phyloP scores from a whole-genome alignment of 2,888 invertebrate species.

The Tenodera sinensis region DNA sequence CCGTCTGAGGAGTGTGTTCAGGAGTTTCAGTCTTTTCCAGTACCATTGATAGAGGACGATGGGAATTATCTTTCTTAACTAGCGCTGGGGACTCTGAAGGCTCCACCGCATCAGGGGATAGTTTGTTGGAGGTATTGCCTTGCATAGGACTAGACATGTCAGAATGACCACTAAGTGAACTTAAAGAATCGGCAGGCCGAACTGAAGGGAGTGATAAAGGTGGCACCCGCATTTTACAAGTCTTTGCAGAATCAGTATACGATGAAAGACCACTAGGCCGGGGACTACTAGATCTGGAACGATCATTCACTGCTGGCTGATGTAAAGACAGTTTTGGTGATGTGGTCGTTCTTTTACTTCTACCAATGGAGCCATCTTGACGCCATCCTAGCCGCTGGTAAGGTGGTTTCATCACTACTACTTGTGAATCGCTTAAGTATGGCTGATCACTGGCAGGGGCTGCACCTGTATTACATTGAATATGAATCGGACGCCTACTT shows the following conservation, averaged over 20 bases:
- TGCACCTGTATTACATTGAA: conserved; percentile 40
- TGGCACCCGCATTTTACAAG: conserved; percentile 20
- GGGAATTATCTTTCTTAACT: conserved; percentile 21
- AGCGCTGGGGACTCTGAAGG: conserved; percentile 10
- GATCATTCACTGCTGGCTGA: conserved; percentile 6
- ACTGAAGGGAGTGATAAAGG: conserved; percentile 17
- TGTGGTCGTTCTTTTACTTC: not conserved
- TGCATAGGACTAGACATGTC: conserved; percentile 28
- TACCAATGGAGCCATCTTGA: conserved; percentile 17
- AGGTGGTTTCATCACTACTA: conserved; percentile 37
- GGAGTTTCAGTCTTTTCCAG: conserved; percentile 36
- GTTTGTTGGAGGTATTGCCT: not conserved
- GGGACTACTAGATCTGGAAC: conserved; percentile 30
- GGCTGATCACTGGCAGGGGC: conserved; percentile 38
- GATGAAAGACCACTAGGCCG: conserved; percentile 5
- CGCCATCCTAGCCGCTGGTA: conserved; percentile 16
- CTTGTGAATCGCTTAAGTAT: conserved; percentile 53
- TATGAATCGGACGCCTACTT: conserved; percentile 68
- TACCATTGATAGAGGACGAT: conserved; percentile 38
- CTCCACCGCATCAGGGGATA: conserved; percentile 2
- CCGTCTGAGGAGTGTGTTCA: conserved; percentile 15
- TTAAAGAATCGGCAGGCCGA: conserved; percentile 25
- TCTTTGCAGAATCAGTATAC: conserved; percentile 8
- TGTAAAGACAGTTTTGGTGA: conserved; percentile 8
- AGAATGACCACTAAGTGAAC: conserved; percentile 29